Evolutionary conservation across 2,113 vertebrate species (phyloP), one percentile per base, ranked within the genome.

Genomic region (Camelus dromedarius): DNA sequence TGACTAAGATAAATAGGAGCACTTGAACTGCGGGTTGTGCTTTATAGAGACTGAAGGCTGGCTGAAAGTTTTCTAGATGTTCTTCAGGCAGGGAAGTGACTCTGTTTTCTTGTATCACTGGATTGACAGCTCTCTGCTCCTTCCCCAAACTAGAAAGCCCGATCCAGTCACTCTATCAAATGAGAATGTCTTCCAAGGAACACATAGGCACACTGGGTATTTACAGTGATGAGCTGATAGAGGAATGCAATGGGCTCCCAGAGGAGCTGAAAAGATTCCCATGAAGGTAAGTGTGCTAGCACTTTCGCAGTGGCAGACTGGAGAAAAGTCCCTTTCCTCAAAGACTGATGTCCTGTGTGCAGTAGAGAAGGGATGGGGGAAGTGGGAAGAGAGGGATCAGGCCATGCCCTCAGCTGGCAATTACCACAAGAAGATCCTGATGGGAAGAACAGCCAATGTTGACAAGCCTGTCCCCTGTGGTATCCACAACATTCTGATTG

Each of bases 1-100:
- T 97, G 60, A 96, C 8, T 96, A 96, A 98, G 99, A 99, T 99
- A 99, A 99, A 99, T 98, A 99, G 98, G 98, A 98, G 96, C 98
- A 96, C 96, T 96, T 97, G 88, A 97, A 96, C 81, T 70, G 98
- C 98, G 98, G 97, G 98, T 99, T 99, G 99, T 99, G 99, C 98
- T 99, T 99, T 98, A 92, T 96, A 98, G 98, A 98, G 97, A 97
- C 12, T 46, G 93, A 98, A 98, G 98, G 98, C 98, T 98, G 98
- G 98, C 94, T 97, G 97, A 98, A 98, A 97, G 95, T 85, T 96
- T 97, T 91, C 93, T 97, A 98, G 97, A 96, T 96, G 97, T 95
- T 98, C 97, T 98, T 97, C 97, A 96, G 97, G 97, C 97, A 96
- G 92, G 95, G 97, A 96, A 97, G 95, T 96, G 86, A 88, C 91